phyloP scores from a whole-genome alignment of 1,140 invertebrate species.

The Scaptomyza montana region DNA sequence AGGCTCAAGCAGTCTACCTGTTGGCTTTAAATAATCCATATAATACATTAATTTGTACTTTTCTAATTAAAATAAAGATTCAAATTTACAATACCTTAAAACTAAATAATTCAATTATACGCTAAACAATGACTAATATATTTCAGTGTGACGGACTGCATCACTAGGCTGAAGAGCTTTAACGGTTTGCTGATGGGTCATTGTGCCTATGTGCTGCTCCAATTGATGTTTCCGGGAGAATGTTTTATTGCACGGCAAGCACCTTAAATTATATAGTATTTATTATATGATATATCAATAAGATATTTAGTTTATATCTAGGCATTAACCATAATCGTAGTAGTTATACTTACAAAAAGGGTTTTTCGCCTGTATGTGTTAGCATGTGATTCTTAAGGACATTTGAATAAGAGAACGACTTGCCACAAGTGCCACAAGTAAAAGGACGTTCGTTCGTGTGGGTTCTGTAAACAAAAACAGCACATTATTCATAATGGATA shows the following conservation, averaged over 20 bases:
- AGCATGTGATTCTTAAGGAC: conserved; percentile 86
- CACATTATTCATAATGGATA: neutral
- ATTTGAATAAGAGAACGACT: conserved; percentile 89
- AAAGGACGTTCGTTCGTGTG: conserved; percentile 92
- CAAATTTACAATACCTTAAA: conserved; percentile 25
- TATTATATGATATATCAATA: too few species aligned
- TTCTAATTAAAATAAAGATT: conserved; percentile 61
- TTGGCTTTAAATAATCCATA: neutral
- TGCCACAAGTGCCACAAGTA: conserved; percentile 88
- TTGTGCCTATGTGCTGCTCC: conserved; percentile 76
- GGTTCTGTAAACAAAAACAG: conserved; percentile 48
- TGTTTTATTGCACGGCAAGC: conserved; percentile 79
- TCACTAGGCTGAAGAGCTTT: conserved; percentile 54
- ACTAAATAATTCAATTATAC: conserved; percentile 23
- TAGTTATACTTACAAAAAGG: conserved; percentile 71
- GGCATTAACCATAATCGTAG: too few species aligned
- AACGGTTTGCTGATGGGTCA: conserved; percentile 80
- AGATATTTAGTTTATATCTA: neutral
- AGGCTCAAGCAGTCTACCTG: neutral
- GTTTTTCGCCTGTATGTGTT: conserved; percentile 82
- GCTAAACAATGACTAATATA: conserved; percentile 57
- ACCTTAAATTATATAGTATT: conserved; percentile 45
- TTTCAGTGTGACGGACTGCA: conserved; percentile 35
- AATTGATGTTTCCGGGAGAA: conserved; percentile 81
- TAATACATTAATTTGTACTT: conserved; percentile 55